Conservation (phyloP, 23 tunicate genomes). For the Diplosoma virens region DNA sequence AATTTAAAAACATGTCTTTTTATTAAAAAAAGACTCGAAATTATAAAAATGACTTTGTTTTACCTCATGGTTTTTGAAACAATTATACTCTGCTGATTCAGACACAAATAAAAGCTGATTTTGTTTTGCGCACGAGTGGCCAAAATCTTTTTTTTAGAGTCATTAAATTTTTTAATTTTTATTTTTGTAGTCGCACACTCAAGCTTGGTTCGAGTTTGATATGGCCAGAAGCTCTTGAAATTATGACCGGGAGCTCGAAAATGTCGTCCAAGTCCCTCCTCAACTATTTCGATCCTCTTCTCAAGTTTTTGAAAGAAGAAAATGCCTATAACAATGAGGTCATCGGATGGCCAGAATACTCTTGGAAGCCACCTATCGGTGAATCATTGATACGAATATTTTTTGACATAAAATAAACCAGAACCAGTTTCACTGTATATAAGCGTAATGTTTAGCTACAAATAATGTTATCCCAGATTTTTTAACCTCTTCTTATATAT, state of each 20-base stretch:
- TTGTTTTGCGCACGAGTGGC: too few species aligned
- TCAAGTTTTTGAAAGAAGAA: slow-evolving; percentile 52
- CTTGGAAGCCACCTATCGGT: slow-evolving; percentile 76
- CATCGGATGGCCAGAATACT: slow-evolving; percentile 87
- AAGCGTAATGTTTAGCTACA: neutral
- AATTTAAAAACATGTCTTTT: too few species aligned
- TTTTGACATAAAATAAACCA: neutral
- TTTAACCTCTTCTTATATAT: too few species aligned
- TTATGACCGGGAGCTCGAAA: slow-evolving; percentile 54
- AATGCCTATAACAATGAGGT: slow-evolving; percentile 63
- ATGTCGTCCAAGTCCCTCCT: slow-evolving; percentile 76
- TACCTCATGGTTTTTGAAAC: too few species aligned
- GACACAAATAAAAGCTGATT: too few species aligned
- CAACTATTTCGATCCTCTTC: slow-evolving; percentile 59
- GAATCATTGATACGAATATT: neutral
- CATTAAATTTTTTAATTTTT: too few species aligned
- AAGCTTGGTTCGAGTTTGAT: slow-evolving; percentile 79
- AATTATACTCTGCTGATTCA: too few species aligned
- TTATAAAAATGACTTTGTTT: too few species aligned
- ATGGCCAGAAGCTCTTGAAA: slow-evolving; percentile 85
- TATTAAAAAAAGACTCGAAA: too few species aligned
- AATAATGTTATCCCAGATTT: too few species aligned
- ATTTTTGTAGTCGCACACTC: slow-evolving; percentile 57
- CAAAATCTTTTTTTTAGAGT: too few species aligned
- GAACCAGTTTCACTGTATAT: too few species aligned